Evolutionary conservation across 2,797 vertebrate species (phyloP).

Genomic region (Alosa sapidissima): DNA sequence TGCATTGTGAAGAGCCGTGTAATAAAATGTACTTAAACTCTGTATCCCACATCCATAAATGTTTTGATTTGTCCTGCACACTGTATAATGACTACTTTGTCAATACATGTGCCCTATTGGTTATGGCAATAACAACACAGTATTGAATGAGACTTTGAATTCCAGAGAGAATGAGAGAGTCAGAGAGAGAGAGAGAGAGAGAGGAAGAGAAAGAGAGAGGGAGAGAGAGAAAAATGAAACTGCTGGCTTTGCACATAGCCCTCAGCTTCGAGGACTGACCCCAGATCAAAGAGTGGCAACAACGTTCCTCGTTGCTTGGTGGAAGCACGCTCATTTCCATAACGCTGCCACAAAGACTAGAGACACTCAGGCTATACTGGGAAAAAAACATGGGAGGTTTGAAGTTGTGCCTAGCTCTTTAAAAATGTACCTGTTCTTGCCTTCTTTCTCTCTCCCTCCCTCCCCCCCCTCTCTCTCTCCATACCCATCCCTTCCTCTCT

Average conservation of each 20-base stretch:
- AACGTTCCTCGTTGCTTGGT: neutral
- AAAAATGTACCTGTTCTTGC: neutral
- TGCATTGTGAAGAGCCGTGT: too few relatives aligned
- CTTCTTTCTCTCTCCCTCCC: conserved; percentile 16
- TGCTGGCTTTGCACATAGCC: neutral
- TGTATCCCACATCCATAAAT: too few relatives aligned
- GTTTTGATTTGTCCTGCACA: too few relatives aligned
- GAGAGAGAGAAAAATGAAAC: neutral
- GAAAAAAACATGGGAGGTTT: neutral
- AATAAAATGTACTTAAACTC: too few relatives aligned
- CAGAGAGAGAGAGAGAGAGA: conserved; percentile 10
- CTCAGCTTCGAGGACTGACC: neutral
- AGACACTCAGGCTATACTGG: too few relatives aligned
- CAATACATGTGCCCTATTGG: too few relatives aligned
- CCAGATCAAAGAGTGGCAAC: neutral
- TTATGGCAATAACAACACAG: too few relatives aligned
- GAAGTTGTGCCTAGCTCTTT: neutral
- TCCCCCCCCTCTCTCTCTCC: neutral
- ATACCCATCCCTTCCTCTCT: neutral
- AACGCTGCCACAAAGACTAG: neutral
- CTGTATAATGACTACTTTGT: too few relatives aligned
- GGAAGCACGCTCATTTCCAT: neutral
- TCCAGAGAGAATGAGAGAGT: neutral
- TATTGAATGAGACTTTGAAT: neutral
- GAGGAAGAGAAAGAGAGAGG: neutral